Percentiles rank a stretch among this genome's conserved stretches.
phyloP scores from a whole-genome alignment of 2,113 vertebrate genomes.

The Isurus oxyrinchus region DNA sequence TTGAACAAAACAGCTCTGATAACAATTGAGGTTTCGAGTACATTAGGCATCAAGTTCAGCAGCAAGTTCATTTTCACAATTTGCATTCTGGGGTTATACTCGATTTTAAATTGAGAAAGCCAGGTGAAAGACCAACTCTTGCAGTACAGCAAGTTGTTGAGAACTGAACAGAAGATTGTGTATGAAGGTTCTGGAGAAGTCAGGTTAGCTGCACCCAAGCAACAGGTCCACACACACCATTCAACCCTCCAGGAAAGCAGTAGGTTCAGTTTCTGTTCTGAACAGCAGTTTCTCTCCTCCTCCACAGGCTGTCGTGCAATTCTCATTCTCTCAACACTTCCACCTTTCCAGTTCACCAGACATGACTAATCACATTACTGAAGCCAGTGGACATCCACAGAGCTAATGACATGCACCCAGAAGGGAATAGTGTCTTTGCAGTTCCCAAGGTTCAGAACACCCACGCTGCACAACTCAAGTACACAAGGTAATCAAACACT shows the following conservation, averaged over 20 bases:
- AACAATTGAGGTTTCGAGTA: background rate
- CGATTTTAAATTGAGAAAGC: background rate
- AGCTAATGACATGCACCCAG: background rate
- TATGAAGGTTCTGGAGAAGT: background rate
- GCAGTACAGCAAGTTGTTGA: background rate
- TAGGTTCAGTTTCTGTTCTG: background rate
- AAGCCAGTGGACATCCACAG: background rate
- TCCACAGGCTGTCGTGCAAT: background rate
- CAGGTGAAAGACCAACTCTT: background rate
- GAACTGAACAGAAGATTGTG: background rate
- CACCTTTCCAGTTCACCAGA: constrained; percentile 8
- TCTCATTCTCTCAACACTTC: background rate
- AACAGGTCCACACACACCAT: background rate
- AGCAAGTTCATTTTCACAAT: background rate
- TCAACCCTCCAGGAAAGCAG: background rate
- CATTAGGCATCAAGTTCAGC: background rate
- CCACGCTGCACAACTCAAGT: background rate
- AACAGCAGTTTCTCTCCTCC: background rate
- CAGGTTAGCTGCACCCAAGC: background rate
- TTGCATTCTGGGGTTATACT: background rate
- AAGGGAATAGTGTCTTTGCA: background rate
- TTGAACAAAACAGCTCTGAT: background rate
- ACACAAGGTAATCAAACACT: background rate
- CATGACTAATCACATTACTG: constrained; percentile 17
- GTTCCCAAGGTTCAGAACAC: background rate